Conservation (phyloP, 2,113 vertebrate genomes). For the Dasyurus viverrinus region DNA sequence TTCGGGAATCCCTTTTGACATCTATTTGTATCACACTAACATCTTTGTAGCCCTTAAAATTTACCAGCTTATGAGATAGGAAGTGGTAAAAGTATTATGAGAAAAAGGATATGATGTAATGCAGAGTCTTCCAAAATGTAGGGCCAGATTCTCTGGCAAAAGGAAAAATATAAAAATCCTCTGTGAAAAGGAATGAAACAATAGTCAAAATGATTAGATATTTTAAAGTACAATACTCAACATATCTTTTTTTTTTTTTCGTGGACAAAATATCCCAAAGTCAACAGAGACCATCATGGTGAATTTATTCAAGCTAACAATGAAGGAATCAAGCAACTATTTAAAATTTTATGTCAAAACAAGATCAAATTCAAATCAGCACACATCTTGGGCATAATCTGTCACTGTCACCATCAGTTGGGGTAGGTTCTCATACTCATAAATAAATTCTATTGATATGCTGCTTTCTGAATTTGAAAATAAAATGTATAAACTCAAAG, state of each 20-base stretch:
- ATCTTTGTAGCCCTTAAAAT: neutral
- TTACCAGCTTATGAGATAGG: neutral
- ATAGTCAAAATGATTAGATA: neutral
- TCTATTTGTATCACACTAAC: neutral
- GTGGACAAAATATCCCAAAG: neutral
- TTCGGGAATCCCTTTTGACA: neutral
- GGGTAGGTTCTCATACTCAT: neutral
- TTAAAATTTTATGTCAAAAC: neutral
- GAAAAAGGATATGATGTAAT: neutral
- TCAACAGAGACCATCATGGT: neutral
- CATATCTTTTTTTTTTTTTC: neutral
- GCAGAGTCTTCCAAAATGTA: neutral
- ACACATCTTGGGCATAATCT: neutral
- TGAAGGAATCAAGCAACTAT: neutral
- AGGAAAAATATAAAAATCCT: neutral
- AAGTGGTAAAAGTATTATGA: neutral
- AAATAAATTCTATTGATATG: neutral
- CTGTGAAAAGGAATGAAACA: neutral
- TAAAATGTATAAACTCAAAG: neutral
- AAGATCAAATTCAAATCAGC: neutral
- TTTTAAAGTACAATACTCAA: neutral
- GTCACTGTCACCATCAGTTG: neutral
- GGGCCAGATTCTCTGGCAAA: too few relatives aligned
- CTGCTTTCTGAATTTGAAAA: neutral
- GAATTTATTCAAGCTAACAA: neutral